Percentiles rank a stretch among this genome's conserved stretches.
Evolutionary conservation across 2,113 vertebrate species (phyloP).

Genomic region (Hippopotamus amphibius): DNA sequence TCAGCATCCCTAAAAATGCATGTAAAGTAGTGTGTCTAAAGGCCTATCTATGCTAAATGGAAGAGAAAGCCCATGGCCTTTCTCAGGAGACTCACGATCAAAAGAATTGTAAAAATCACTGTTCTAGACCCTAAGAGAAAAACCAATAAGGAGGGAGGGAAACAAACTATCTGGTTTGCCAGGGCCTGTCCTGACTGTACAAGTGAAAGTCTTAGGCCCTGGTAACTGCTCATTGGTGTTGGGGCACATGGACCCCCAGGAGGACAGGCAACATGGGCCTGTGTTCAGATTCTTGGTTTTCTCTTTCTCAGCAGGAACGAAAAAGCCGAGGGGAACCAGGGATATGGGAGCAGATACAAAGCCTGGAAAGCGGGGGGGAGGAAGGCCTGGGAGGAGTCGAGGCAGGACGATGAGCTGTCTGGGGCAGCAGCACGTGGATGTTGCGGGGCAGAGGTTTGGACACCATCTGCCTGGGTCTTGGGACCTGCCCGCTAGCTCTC

Average conservation of each 20-base stretch:
- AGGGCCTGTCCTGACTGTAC: not conserved
- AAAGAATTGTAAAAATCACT: not conserved
- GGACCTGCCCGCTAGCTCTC: not conserved
- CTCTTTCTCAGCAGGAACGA: not conserved
- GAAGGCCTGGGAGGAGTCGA: not conserved
- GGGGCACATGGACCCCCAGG: not conserved
- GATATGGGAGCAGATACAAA: not conserved
- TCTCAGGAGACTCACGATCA: not conserved
- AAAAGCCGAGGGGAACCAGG: not conserved
- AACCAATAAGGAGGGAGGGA: not conserved
- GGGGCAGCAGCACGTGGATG: fast-evolving
- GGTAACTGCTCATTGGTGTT: no score
- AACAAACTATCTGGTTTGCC: not conserved
- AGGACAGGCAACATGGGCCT: not conserved
- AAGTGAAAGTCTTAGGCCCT: not conserved
- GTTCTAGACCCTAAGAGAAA: not conserved
- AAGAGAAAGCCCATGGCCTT: not conserved
- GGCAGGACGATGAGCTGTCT: not conserved
- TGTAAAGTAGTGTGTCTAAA: no score
- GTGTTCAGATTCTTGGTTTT: not conserved
- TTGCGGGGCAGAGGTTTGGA: fast-evolving
- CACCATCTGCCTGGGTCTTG: no score
- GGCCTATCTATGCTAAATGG: fast-evolving
- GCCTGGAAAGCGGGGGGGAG: not conserved
- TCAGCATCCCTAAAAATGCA: not conserved